A percentile compares a stretch with the other conserved stretches of the same genome.
phyloP scores from a whole-genome alignment of 2,888 invertebrate species.

The Drosophila flavopinicola region DNA sequence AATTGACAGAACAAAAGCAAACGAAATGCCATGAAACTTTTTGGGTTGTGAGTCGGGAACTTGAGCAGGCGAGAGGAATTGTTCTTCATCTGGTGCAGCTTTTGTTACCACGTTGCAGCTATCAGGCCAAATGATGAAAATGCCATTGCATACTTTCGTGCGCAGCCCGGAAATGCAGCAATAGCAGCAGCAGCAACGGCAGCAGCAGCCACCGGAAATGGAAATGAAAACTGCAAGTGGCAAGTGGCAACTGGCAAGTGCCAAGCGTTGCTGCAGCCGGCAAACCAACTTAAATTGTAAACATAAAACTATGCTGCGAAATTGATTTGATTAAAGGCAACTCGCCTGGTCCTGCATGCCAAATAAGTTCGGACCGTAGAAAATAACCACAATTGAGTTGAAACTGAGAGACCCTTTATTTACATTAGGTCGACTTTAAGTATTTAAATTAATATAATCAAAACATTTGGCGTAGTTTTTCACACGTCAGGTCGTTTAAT shows the following conservation, averaged over 20 bases:
- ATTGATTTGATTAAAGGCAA: constrained; percentile 78
- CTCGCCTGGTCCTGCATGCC: constrained; percentile 65
- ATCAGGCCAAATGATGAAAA: constrained; percentile 76
- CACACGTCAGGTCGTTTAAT: no score
- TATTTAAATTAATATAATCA: no score
- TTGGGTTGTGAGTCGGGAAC: neutral
- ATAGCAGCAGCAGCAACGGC: constrained; percentile 14
- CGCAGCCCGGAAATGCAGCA: constrained; percentile 68
- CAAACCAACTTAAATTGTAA: constrained; percentile 75
- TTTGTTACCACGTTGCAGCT: constrained; percentile 72
- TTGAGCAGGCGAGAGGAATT: constrained; percentile 53
- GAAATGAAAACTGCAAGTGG: constrained; percentile 55
- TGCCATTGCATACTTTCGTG: constrained; percentile 77
- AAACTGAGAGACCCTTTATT: constrained; percentile 4
- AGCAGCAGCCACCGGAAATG: constrained; percentile 49
- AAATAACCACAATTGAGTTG: constrained; percentile 2
- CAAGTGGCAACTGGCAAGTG: constrained; percentile 11
- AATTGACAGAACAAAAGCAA: constrained; percentile 61
- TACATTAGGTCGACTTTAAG: no score
- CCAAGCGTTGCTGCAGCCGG: constrained; percentile 24
- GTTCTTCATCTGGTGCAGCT: constrained; percentile 64
- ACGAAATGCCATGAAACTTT: constrained; percentile 6
- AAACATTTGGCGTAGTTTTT: no score
- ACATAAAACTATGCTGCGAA: constrained; percentile 78
- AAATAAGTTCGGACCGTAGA: constrained; percentile 55